These are phyloP conservation scores for Latrodectus elegans DNA, from an alignment of 2,888 invertebrate species.

Conservation along the genomic window DNA sequence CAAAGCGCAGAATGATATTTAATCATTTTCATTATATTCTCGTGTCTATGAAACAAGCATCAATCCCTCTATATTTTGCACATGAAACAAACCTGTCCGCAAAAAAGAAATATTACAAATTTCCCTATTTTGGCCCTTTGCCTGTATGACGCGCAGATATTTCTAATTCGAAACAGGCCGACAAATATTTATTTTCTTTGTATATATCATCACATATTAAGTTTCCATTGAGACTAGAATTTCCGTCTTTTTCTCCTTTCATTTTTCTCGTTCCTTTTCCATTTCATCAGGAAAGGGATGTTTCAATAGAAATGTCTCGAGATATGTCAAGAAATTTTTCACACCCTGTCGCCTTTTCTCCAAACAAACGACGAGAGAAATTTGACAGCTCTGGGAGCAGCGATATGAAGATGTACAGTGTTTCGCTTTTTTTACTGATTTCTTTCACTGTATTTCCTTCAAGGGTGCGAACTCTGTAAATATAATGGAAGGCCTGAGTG, in stretches of 20 bases:
- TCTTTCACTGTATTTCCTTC: background rate
- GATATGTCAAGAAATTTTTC: slow-evolving; percentile 54
- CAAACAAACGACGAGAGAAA: slow-evolving; percentile 44
- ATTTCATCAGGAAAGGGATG: slow-evolving; percentile 10
- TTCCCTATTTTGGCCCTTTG: no score
- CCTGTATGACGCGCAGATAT: no score
- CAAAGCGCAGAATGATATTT: no score
- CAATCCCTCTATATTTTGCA: no score
- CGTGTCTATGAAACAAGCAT: no score
- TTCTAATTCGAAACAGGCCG: no score
- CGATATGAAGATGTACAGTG: slow-evolving; percentile 44
- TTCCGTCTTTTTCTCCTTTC: slow-evolving; percentile 18
- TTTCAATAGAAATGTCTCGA: slow-evolving; percentile 55
- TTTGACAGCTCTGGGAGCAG: slow-evolving; percentile 46
- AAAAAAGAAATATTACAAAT: no score
- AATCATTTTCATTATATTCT: no score
- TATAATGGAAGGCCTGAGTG: slow-evolving; percentile 36
- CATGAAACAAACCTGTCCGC: no score
- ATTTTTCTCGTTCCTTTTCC: background rate
- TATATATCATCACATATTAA: slow-evolving; percentile 33
- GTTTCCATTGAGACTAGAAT: slow-evolving; percentile 18
- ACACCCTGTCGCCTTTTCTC: slow-evolving; percentile 41
- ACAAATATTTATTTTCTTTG: background rate
- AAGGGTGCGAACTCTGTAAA: slow-evolving; percentile 15
- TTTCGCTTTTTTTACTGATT: background rate